phyloP scores from a whole-genome alignment of 2,797 vertebrate genomes.

The Chloroceryle inda region DNA sequence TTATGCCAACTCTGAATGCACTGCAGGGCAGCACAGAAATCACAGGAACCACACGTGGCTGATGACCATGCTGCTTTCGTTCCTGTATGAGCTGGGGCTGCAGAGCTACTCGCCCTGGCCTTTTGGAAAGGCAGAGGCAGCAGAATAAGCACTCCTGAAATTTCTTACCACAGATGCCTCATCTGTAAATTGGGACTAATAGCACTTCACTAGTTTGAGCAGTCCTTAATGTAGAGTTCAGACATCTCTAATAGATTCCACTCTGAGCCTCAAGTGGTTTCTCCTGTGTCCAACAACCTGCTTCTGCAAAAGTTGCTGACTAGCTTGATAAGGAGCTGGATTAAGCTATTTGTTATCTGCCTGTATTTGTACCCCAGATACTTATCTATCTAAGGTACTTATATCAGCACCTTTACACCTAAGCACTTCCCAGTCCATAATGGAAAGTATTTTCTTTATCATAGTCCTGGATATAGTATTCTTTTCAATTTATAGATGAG shows the following conservation, averaged over 20 bases:
- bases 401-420: conserved; percentile 61
- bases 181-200: conserved; percentile 63
- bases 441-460: conserved; percentile 66
- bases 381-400: conserved; percentile 66
- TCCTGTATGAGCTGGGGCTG: not conserved
- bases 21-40: not conserved
- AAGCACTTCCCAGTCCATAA: conserved; percentile 43
- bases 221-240: conserved; percentile 60
- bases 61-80: not conserved
- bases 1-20: conserved; percentile 8
- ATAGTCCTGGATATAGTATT: conserved; percentile 48
- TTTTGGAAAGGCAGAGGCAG: not conserved
- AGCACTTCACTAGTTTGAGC: conserved; percentile 46
- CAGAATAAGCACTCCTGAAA: not conserved
- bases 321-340: conserved; percentile 60
- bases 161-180: conserved; percentile 11
- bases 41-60: not conserved
- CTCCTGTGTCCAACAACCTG: conserved; percentile 49
- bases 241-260: conserved; percentile 51
- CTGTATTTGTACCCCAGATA: conserved; percentile 61
- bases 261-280: conserved; percentile 53
- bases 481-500: conserved; percentile 36
- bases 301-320: conserved; percentile 59
- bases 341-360: conserved; percentile 68
- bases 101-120: not conserved